A percentile compares a stretch with the other conserved stretches of the same genome.
Evolutionary conservation across 2,888 invertebrate genomes (phyloP).

Genomic region (Allophyes oxyacanthae): DNA sequence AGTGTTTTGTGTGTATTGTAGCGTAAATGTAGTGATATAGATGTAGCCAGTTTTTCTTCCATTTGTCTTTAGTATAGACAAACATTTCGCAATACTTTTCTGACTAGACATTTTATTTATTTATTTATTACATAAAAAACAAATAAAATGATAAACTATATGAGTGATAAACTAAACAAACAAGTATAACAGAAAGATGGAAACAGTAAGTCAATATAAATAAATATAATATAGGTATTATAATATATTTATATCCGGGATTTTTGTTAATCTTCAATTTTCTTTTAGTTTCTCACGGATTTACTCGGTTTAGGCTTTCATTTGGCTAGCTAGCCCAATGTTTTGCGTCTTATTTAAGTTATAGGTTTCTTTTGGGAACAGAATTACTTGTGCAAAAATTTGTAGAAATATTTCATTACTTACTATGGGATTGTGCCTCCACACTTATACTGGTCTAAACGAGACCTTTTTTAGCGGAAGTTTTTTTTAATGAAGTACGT

Average conservation of each 20-base stretch:
- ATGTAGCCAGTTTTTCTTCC: background rate
- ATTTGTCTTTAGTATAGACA: no score
- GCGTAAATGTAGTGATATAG: no score
- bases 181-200: no score
- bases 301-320: slow-evolving; percentile 26
- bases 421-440: background rate
- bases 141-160: no score
- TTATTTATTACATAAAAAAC: no score
- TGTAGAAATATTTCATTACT: slow-evolving; percentile 5
- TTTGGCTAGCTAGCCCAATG: slow-evolving; percentile 7
- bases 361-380: slow-evolving; percentile 25
- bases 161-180: no score
- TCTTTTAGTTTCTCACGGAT: slow-evolving; percentile 16
- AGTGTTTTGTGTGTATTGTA: background rate
- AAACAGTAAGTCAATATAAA: no score
- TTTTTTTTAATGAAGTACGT: slow-evolving; percentile 20
- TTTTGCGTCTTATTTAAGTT: slow-evolving; percentile 16
- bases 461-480: slow-evolving; percentile 11
- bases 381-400: slow-evolving; percentile 18
- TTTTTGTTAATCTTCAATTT: slow-evolving; percentile 19
- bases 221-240: no score
- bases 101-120: no score
- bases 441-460: slow-evolving; percentile 17
- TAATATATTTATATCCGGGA: background rate
- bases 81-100: no score